These are phyloP conservation scores for Macaca fascicularis DNA, from an alignment of 2,113 vertebrate genomes.

Conservation along the genomic window T2T-MFA8v1.1 NC_088379.1:164870501-164871000, in stretches of 20 bases:
- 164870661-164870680: too few species aligned
- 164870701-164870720: background rate
- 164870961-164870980: background rate
- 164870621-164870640: background rate
- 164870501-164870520: background rate
- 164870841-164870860: background rate
- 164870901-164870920: background rate
- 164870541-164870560: background rate
- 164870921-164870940: background rate
- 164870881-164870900: background rate
- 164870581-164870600: background rate
- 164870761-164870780: background rate
- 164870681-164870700: background rate
- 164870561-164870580: background rate
- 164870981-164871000: background rate
- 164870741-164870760: background rate
- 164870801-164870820: background rate
- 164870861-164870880: background rate
- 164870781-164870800: background rate
- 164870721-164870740: background rate
- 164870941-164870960: background rate
- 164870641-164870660: background rate
- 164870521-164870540: background rate
- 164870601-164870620: background rate
- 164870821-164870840: background rate